These are phyloP conservation scores for Puma concolor DNA, from an alignment of 2,113 vertebrate species.

Conservation along the genomic window DNA sequence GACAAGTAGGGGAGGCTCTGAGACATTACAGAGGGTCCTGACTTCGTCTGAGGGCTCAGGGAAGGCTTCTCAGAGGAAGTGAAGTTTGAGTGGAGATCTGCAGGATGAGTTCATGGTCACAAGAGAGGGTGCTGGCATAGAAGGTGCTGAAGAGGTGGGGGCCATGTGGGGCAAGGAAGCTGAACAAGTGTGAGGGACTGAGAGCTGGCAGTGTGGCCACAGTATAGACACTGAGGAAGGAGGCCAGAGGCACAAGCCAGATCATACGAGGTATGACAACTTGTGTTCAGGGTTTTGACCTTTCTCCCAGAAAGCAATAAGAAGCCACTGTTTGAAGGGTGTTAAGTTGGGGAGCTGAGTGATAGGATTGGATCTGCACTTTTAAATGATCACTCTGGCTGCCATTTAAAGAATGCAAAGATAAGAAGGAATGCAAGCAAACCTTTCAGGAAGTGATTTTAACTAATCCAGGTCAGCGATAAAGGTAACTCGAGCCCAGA, in stretches of 20 bases:
- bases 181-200: no score
- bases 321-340: neutral
- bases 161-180: rapidly evolving
- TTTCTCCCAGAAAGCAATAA: neutral
- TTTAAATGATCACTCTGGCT: neutral
- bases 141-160: neutral
- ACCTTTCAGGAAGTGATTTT: neutral
- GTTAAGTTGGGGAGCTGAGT: no score
- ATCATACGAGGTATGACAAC: neutral
- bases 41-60: neutral
- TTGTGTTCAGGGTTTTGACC: neutral
- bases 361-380: neutral
- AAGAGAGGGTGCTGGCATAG: neutral
- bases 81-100: neutral
- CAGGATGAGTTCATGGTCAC: neutral
- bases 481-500: neutral
- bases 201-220: neutral
- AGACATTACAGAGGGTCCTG: neutral
- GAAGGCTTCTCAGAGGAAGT: neutral
- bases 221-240: neutral
- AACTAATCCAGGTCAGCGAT: neutral
- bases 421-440: neutral
- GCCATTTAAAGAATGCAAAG: neutral
- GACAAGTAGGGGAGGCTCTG: neutral
- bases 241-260: neutral